Percentiles rank a stretch among this genome's conserved stretches.
Conservation (phyloP, 2,113 vertebrate genomes). For the Megaceryle maxima region DNA sequence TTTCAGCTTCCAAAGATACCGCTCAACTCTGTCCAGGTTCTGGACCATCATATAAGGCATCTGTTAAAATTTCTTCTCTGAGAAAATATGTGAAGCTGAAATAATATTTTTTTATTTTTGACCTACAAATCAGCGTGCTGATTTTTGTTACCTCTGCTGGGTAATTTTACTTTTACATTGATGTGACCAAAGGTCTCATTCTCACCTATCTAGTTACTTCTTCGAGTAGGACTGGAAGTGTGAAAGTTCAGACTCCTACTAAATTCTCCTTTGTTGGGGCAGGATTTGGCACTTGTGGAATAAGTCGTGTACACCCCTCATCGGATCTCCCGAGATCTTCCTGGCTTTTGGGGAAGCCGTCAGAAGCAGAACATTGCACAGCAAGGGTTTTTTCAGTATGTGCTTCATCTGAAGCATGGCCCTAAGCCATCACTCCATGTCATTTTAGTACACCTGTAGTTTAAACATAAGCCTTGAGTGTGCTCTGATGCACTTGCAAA, state of each 20-base stretch:
- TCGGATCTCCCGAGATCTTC: neutral
- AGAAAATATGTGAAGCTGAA: neutral
- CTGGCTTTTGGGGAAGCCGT: neutral
- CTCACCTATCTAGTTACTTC: neutral
- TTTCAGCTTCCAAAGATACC: neutral
- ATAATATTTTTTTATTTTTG: neutral
- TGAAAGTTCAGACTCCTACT: neutral
- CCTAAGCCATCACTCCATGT: neutral
- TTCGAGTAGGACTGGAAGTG: neutral
- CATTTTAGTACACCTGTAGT: neutral
- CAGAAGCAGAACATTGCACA: neutral
- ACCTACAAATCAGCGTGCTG: neutral
- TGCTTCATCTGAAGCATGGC: neutral
- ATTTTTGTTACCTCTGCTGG: neutral
- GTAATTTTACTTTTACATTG: neutral
- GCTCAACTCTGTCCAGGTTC: neutral
- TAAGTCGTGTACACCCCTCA: fast-evolving
- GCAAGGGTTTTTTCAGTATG: neutral
- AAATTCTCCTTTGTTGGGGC: neutral
- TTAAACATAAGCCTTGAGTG: neutral
- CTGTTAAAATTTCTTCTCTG: neutral
- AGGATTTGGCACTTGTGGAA: neutral
- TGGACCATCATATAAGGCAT: neutral
- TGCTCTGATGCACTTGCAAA: neutral
- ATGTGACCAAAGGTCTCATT: neutral